A percentile compares a stretch with the other conserved stretches of the same genome.
phyloP scores from a whole-genome alignment of 2,888 invertebrate species.

The Ellobium chinense region DNA sequence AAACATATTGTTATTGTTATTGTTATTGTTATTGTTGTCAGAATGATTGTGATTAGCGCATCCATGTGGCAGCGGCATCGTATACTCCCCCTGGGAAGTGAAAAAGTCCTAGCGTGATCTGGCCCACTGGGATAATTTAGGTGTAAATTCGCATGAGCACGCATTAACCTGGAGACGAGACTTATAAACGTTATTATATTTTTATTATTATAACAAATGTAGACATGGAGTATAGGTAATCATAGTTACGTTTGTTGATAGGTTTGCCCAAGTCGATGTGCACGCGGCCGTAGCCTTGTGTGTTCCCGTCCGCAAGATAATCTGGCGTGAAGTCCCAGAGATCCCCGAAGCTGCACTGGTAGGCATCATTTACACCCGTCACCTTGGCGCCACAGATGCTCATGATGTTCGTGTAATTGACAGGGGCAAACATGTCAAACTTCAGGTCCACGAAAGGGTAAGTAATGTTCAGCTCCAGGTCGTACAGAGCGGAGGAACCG shows the following conservation, averaged over 20 bases:
- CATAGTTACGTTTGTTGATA: constrained; percentile 44
- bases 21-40: no score
- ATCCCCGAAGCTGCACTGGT: constrained; percentile 28
- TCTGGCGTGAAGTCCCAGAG: background rate
- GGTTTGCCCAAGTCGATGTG: constrained; percentile 30
- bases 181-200: no score
- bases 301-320: constrained; percentile 17
- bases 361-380: background rate
- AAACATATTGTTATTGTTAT: no score
- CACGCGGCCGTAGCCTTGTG: constrained; percentile 21
- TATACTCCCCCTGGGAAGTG: no score
- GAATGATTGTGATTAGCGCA: no score
- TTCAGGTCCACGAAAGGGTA: constrained; percentile 55
- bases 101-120: no score
- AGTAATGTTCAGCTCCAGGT: constrained; percentile 67
- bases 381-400: constrained; percentile 63
- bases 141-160: no score
- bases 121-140: no score
- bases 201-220: no score
- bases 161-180: no score
- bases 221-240: no score
- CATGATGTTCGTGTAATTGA: constrained; percentile 68
- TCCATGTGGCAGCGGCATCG: no score
- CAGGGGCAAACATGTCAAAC: constrained; percentile 69
- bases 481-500: constrained; percentile 62